Evolutionary conservation across 2,888 invertebrate genomes (phyloP), one percentile per base, ranked within the genome.

Genomic region (Nesidiocoris tenuis): DNA sequence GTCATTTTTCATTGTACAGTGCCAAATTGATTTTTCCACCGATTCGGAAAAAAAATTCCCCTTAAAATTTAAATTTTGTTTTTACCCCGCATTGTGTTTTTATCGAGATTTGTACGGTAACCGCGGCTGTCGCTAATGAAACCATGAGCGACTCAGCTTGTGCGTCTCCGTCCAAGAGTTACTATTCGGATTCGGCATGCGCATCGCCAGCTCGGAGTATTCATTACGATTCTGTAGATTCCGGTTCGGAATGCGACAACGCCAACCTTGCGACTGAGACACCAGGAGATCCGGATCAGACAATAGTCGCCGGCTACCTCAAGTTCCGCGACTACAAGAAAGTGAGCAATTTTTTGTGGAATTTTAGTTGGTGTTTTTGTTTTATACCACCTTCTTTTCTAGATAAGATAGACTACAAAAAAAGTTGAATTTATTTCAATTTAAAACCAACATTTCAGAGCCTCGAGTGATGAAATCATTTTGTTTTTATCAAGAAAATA

Each of bases 311-410:
- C 79, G 90, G 90, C 80, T 90, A 90, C 89, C 82, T 90, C 80
- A 90, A 90, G 85, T 90, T 90, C 83, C 86, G 90, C 79, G 90
- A 90, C 85, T 88, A 88, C 85, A 90, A 90, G 82, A 86, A 89
- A 88, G 90, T 90, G 80, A 87, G 88, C 78, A n/a, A n/a, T n/a
- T n/a, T n/a, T n/a, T n/a, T n/a, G n/a, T n/a, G n/a, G n/a, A n/a
- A n/a, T n/a, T n/a, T n/a, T n/a, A n/a, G n/a, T n/a, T n/a, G n/a
- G n/a, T n/a, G n/a, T n/a, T n/a, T n/a, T n/a, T n/a, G n/a, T n/a
- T n/a, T n/a, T n/a, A n/a, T n/a, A n/a, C n/a, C n/a, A n/a, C n/a
- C n/a, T n/a, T n/a, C n/a, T n/a, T n/a, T n/a, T n/a, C n/a, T n/a
- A n/a, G n/a, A n/a, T n/a, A n/a, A n/a, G n/a, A n/a, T n/a, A n/a